Percentiles rank a stretch among this genome's conserved stretches.
phyloP scores from a whole-genome alignment of 2,113 vertebrate genomes.

The Syngnathus typhle region DNA sequence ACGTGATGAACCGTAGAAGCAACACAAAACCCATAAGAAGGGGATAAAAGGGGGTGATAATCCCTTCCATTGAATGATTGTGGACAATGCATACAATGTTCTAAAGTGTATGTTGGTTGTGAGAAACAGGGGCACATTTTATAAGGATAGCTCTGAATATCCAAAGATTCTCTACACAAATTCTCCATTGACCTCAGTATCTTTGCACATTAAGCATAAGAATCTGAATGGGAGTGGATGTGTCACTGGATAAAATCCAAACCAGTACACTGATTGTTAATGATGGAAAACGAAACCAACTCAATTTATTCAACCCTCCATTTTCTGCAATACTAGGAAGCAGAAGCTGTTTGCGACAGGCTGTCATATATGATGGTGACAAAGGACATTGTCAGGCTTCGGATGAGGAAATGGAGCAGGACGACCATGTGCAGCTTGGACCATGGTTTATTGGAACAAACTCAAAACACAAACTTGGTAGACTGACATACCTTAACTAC shows the following conservation, averaged over 20 bases:
- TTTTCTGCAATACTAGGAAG: too few species aligned
- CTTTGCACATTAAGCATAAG: background rate
- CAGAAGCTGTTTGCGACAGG: too few species aligned
- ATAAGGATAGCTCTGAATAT: conserved; percentile 22
- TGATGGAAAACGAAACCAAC: background rate
- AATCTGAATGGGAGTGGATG: background rate
- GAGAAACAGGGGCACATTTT: conserved; percentile 61
- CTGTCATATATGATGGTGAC: too few species aligned
- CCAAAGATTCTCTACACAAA: conserved; percentile 47
- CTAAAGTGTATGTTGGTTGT: conserved; percentile 56
- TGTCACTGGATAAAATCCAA: background rate
- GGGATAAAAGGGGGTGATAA: conserved; percentile 65
- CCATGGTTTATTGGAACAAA: too few species aligned
- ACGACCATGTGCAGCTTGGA: too few species aligned
- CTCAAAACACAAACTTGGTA: too few species aligned
- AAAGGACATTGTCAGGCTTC: too few species aligned
- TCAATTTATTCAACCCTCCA: background rate
- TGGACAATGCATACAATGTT: conserved; percentile 54
- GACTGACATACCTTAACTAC: too few species aligned
- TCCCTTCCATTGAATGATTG: conserved; percentile 49
- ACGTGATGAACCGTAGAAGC: conserved; percentile 49
- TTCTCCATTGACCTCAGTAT: background rate
- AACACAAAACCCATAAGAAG: conserved; percentile 50
- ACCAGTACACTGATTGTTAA: background rate
- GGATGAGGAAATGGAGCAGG: too few species aligned